phyloP scores from a whole-genome alignment of 2,888 invertebrate genomes.

The Pristionchus japonicus region DNA sequence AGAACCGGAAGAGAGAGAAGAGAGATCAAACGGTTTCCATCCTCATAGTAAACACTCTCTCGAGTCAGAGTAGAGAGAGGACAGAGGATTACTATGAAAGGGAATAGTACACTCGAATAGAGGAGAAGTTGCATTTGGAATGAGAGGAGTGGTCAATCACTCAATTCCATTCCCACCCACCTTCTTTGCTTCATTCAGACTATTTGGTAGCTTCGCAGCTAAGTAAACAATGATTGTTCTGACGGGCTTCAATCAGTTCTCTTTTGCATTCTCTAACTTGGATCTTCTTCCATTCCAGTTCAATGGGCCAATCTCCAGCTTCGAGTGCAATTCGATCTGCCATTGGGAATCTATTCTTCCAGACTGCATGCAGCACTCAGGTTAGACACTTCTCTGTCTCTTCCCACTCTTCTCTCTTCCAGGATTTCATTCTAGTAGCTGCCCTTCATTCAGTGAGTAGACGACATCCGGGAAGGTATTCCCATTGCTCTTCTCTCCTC shows the following conservation, averaged over 20 bases:
- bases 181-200: not conserved
- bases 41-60: not conserved
- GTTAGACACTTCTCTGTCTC: not conserved
- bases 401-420: not conserved
- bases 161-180: not conserved
- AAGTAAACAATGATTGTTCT: not conserved
- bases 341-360: not conserved
- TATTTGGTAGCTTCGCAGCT: not conserved
- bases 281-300: not conserved
- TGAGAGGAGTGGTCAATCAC: not conserved
- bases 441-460: not conserved
- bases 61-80: not conserved
- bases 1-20: not conserved
- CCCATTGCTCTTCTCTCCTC: not conserved
- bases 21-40: slow-evolving; percentile 16
- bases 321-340: slow-evolving; percentile 18
- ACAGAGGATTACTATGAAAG: not conserved
- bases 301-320: not conserved
- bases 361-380: slow-evolving; percentile 6
- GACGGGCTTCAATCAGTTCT: not conserved
- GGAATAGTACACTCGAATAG: not conserved
- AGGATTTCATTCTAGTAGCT: slow-evolving; percentile 8
- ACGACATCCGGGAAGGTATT: not conserved
- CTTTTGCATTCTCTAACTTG: not conserved
- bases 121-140: not conserved